phyloP scores from a whole-genome alignment of 2,113 vertebrate genomes.

The Morphnarchus princeps region DNA sequence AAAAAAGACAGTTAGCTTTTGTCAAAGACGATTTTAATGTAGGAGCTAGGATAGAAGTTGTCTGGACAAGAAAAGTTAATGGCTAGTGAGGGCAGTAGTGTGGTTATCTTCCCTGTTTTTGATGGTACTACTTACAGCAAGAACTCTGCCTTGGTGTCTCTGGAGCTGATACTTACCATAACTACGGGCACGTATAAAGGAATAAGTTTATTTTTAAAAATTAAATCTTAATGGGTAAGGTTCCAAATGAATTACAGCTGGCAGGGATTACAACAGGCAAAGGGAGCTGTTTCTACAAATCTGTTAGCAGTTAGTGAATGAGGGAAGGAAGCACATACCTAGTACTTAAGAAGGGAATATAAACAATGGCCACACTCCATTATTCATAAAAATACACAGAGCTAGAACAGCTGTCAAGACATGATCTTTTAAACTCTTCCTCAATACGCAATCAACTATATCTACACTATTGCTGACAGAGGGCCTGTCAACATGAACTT shows the following conservation, averaged over 20 bases:
- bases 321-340: background rate
- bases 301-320: background rate
- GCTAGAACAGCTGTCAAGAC: background rate
- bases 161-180: background rate
- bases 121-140: background rate
- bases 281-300: background rate
- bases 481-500: background rate
- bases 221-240: background rate
- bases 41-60: background rate
- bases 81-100: background rate
- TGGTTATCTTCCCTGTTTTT: background rate
- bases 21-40: background rate
- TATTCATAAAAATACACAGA: background rate
- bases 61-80: background rate
- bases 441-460: background rate
- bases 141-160: background rate
- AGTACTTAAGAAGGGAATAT: background rate
- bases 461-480: background rate
- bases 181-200: background rate
- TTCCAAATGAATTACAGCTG: background rate
- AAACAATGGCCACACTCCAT: background rate
- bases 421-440: background rate
- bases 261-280: background rate
- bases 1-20: background rate
- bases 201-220: background rate